Evolutionary conservation across 2,113 vertebrate genomes (phyloP), one percentile per base, ranked within the genome.

Genomic region (Notothenia rossii): DNA sequence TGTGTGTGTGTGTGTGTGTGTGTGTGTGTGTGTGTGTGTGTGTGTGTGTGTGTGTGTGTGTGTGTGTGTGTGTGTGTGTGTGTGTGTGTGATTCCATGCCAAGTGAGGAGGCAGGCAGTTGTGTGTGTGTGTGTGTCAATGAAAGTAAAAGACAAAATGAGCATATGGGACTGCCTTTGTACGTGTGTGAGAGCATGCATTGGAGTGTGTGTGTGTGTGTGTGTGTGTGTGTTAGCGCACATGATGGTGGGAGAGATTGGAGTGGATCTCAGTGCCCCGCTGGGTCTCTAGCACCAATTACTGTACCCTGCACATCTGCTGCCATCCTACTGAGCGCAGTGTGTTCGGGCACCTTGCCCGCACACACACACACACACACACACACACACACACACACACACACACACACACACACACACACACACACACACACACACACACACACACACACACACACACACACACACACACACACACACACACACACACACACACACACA

Each of bases 281-380:
- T 89, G 93, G 82, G 88, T 85, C 85, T 87, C 79, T 73, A 90
- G 87, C 86, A 92, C 89, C 90, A 93, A 93, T 93, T 93, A 94
- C 90, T 86, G 83, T 84, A 89, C 66, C 76, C 89, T 86, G 91
- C 89, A 94, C 94, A 95, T 94, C 92, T 94, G 94, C 89, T 88
- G 86, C 88, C 66, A 73, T 81, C 86, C 81, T 67, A 74, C 83
- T 77, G 91, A 72, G 85, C 84, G 59, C 87, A 81, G 86, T 85
- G 86, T 77, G 72, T 80, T 62, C 69, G 43, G 89, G 86, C 89
- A 81, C 62, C 4, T 1, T 65, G 81, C 87, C 86, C 78, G 25
- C 72, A 13, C 56, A 22, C 45, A 64, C 61, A 58, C 75, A 69
- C 69, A 61, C 74, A 61, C 77, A 70, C 36, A 73, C 79, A 69